These are phyloP conservation scores for Notechis scutatus DNA, from an alignment of 2,113 vertebrate genomes.

Conservation along the genomic window DNA sequence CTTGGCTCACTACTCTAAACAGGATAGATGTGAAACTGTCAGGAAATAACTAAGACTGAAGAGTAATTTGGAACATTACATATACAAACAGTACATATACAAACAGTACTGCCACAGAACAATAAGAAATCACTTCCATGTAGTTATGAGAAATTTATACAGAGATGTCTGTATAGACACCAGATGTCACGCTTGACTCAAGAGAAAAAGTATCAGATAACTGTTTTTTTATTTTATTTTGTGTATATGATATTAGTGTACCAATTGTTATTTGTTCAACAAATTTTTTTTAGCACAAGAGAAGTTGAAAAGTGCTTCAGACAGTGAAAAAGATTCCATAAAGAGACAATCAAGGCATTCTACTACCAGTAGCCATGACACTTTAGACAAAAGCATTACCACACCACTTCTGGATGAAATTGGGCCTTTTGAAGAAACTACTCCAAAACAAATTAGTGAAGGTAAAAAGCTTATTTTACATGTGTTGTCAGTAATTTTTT, in stretches of 20 bases:
- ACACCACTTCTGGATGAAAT: conserved; percentile 52
- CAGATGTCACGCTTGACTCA: neutral
- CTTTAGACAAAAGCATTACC: conserved; percentile 55
- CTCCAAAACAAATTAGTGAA: conserved; percentile 59
- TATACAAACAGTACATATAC: neutral
- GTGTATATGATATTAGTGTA: neutral
- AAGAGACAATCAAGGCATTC: conserved; percentile 72
- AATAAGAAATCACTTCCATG: neutral
- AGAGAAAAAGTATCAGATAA: neutral
- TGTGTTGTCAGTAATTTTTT: neutral
- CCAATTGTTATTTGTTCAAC: neutral
- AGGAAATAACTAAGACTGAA: neutral
- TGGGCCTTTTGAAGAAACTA: conserved; percentile 57
- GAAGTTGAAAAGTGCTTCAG: conserved; percentile 65
- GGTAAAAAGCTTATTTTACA: conserved; percentile 55
- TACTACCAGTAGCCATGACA: conserved; percentile 60
- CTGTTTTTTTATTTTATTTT: neutral
- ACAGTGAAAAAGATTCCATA: conserved; percentile 67
- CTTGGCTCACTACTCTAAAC: neutral
- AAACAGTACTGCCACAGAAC: neutral
- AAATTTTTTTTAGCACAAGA: conserved; percentile 69
- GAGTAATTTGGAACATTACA: neutral
- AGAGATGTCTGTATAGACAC: neutral
- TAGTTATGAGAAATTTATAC: neutral
- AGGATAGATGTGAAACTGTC: neutral